Conservation (phyloP, 2,113 vertebrate genomes). For the Patagioenas fasciata region DNA sequence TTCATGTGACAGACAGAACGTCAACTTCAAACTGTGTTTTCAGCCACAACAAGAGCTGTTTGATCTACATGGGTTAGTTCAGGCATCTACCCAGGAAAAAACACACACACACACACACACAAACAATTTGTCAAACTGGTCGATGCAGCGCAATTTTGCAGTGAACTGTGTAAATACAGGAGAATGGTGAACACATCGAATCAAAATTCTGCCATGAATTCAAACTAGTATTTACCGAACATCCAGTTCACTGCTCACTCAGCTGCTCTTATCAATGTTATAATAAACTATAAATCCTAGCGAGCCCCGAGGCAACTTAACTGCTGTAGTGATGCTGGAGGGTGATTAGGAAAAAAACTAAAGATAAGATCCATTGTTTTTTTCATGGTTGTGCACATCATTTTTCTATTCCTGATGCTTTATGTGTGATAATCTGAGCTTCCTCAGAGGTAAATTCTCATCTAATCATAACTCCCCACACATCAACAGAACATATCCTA, state of each 20-base stretch:
- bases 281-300: constrained; percentile 68
- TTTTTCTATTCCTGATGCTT: constrained; percentile 69
- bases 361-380: constrained; percentile 74
- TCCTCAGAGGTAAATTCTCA: constrained; percentile 74
- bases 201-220: constrained; percentile 58
- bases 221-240: constrained; percentile 54
- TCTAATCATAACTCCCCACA: constrained; percentile 72
- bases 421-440: constrained; percentile 69
- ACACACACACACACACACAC: background rate
- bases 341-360: constrained; percentile 56
- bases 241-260: constrained; percentile 43
- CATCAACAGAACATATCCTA: constrained; percentile 72
- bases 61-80: background rate
- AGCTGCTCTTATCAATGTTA: constrained; percentile 65
- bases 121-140: background rate
- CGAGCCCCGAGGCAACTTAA: constrained; percentile 56
- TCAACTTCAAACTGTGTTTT: constrained; percentile 38
- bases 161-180: constrained; percentile 12
- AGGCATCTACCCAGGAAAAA: background rate
- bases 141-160: background rate
- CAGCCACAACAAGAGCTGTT: constrained; percentile 41
- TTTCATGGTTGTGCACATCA: constrained; percentile 67
- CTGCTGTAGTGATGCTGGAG: constrained; percentile 64
- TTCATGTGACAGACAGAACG: constrained; percentile 28
- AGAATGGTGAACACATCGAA: background rate